Evolutionary conservation across 2,797 vertebrate genomes (phyloP).

Genomic region (Mareca penelope): DNA sequence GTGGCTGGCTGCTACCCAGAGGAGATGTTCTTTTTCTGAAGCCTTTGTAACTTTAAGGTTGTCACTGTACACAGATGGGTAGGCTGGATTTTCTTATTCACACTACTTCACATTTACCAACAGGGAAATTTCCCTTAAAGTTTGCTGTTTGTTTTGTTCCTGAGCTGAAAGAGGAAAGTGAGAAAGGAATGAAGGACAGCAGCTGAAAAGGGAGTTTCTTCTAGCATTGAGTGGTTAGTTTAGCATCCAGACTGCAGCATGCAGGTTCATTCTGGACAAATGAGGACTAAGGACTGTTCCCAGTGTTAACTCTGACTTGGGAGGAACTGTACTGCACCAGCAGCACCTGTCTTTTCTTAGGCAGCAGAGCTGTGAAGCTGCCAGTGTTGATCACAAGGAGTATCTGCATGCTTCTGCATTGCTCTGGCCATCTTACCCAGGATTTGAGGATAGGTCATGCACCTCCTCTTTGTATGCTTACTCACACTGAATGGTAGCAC

Average conservation of each 20-base stretch:
- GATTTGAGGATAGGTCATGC: not conserved
- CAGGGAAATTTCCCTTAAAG: not conserved
- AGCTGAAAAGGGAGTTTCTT: not conserved
- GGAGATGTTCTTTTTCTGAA: not conserved
- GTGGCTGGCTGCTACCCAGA: not conserved
- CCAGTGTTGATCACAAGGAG: not conserved
- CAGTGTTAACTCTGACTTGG: not conserved
- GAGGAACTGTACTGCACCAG: not conserved
- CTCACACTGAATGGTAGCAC: not conserved
- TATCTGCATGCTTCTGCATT: not conserved
- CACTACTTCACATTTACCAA: not conserved
- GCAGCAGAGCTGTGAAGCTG: not conserved
- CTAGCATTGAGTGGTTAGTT: not conserved
- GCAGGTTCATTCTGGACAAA: not conserved
- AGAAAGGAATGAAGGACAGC: not conserved
- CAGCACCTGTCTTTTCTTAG: not conserved
- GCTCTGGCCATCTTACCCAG: not conserved
- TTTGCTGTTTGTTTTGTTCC: not conserved
- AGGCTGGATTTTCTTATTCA: not conserved
- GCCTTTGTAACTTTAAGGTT: not conserved
- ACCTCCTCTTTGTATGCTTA: rapidly evolving
- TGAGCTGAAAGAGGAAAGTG: not conserved
- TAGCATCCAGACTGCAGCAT: not conserved
- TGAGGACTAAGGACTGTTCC: not conserved
- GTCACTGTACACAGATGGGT: not conserved